Evolutionary conservation across 2,888 invertebrate genomes (phyloP).

Genomic region (Drosophila formosana): DNA sequence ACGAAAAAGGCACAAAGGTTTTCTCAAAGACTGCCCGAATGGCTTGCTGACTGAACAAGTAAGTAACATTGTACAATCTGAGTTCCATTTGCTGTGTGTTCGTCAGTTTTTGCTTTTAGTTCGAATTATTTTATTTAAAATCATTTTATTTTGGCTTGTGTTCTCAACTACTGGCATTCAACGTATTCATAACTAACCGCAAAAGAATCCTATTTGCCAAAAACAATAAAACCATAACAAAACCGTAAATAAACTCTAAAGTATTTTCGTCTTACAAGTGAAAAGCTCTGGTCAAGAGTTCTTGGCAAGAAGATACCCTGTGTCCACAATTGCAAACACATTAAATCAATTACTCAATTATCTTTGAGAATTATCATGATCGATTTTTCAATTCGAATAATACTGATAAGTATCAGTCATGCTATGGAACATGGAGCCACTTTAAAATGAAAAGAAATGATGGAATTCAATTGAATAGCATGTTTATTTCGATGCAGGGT

Average conservation of each 20-base stretch:
- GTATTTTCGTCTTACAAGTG: conserved; percentile 5
- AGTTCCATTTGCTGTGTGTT: not conserved
- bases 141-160: not conserved
- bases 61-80: conserved; percentile 67
- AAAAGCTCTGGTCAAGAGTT: too few species aligned
- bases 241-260: conserved; percentile 2
- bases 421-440: too few species aligned
- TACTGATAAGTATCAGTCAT: too few species aligned
- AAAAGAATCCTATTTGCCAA: conserved; percentile 35
- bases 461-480: too few species aligned
- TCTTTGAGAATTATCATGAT: too few species aligned
- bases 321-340: too few species aligned
- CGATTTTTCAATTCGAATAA: too few species aligned
- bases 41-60: conserved; percentile 98
- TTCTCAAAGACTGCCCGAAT: conserved; percentile 98
- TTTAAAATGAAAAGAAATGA: too few species aligned
- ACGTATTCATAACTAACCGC: conserved; percentile 24
- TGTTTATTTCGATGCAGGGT: too few species aligned
- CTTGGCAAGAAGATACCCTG: not conserved
- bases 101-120: too few species aligned
- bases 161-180: conserved; percentile 12
- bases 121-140: not conserved
- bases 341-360: too few species aligned
- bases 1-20: conserved; percentile 95
- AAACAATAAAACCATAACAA: conserved; percentile 24